A percentile compares a stretch with the other conserved stretches of the same genome.
Conservation (phyloP, 2,888 invertebrate species). For the Platypus cylindrus region DNA sequence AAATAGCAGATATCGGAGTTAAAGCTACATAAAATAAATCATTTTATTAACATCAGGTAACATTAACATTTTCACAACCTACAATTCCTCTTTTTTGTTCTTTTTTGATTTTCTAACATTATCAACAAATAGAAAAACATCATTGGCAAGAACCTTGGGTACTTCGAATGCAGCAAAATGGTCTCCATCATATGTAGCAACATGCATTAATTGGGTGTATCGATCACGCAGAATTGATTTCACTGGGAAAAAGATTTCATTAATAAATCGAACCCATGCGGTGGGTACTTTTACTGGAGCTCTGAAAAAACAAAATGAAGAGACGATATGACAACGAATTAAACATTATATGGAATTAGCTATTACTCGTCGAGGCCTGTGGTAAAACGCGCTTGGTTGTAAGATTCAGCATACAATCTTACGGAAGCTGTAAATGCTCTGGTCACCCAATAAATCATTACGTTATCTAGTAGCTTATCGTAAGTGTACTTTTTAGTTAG, state of each 20-base stretch:
- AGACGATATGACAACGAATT: no score
- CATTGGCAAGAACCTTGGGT: constrained; percentile 22
- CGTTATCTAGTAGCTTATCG: constrained; percentile 62
- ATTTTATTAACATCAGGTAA: no score
- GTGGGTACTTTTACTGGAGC: constrained; percentile 55
- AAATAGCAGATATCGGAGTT: no score
- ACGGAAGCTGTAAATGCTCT: constrained; percentile 60
- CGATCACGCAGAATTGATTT: constrained; percentile 28
- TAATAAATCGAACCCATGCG: constrained; percentile 59
- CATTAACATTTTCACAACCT: no score
- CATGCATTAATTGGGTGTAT: constrained; percentile 16
- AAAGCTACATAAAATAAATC: no score
- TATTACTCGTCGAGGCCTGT: constrained; percentile 9
- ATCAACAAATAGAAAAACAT: constrained; percentile 20
- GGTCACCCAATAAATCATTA: constrained; percentile 74
- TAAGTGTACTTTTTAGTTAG: constrained; percentile 50
- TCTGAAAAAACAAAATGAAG: constrained; percentile 39
- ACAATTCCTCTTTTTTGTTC: neutral
- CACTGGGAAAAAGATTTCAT: constrained; percentile 51
- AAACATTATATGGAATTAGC: no score
- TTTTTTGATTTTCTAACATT: constrained; percentile 11
- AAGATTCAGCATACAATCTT: constrained; percentile 59
- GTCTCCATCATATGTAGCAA: constrained; percentile 16
- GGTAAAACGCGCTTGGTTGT: constrained; percentile 25
- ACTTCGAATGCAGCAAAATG: constrained; percentile 24